Evolutionary conservation across 2,113 vertebrate species (phyloP).

Genomic region (Hippoglossus stenolepis): DNA sequence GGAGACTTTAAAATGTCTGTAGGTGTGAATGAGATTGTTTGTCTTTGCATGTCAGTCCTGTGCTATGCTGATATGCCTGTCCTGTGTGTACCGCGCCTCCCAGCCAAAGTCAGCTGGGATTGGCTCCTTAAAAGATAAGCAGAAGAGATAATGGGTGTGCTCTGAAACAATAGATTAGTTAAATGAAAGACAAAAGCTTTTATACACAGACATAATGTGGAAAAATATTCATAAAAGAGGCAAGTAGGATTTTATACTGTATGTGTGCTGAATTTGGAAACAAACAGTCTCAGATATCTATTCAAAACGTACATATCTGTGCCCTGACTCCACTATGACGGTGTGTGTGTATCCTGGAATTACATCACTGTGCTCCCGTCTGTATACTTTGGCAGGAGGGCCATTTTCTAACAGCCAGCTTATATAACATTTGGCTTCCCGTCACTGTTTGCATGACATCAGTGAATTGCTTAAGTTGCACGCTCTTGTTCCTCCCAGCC

Average conservation of each 20-base stretch:
- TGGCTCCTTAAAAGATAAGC: too few species aligned
- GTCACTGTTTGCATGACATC: conserved; percentile 72
- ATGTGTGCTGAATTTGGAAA: too few species aligned
- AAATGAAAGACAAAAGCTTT: not conserved
- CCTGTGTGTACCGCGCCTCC: too few species aligned
- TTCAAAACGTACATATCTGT: conserved; percentile 29
- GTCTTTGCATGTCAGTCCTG: too few species aligned
- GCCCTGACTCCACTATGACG: conserved; percentile 7
- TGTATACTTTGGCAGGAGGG: conserved; percentile 65
- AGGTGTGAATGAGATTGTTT: too few species aligned
- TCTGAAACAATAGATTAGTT: not conserved
- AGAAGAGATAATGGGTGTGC: too few species aligned
- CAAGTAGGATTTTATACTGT: not conserved
- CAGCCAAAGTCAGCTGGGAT: too few species aligned
- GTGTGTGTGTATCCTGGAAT: conserved; percentile 50
- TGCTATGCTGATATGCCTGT: too few species aligned
- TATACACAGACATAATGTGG: not conserved
- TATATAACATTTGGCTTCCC: conserved; percentile 71
- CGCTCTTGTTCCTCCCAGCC: conserved; percentile 34
- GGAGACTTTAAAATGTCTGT: too few species aligned
- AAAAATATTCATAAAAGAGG: not conserved
- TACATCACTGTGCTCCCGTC: conserved; percentile 61
- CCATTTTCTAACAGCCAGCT: conserved; percentile 52
- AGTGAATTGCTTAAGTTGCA: conserved; percentile 63
- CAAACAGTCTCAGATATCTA: not conserved